Percentiles rank a stretch among this genome's conserved stretches.
Conservation (phyloP, 2,113 vertebrate genomes). For the Notothenia rossii region DNA sequence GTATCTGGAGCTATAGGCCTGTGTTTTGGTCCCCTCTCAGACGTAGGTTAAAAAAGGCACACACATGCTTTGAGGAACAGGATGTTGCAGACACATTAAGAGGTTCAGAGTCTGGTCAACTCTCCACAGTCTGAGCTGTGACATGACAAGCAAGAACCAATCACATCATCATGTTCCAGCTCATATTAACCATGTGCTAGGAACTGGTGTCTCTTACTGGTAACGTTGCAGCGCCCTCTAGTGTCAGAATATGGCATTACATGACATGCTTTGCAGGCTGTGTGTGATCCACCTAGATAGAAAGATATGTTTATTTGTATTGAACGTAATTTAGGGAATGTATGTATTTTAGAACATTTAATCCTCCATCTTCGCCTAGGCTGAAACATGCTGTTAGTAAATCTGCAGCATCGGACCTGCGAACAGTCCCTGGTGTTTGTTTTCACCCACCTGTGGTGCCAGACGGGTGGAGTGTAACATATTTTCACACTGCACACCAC, state of each 20-base stretch:
- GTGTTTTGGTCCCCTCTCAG: background rate
- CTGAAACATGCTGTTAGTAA: no score
- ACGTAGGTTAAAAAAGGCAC: background rate
- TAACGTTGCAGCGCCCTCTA: constrained; percentile 47
- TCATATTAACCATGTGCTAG: constrained; percentile 25
- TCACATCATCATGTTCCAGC: constrained; percentile 23
- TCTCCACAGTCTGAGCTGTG: constrained; percentile 28
- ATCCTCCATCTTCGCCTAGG: no score
- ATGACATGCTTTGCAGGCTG: background rate
- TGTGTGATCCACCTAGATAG: background rate
- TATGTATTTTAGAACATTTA: background rate
- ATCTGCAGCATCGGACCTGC: constrained; percentile 19
- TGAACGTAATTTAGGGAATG: background rate
- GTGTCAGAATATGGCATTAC: constrained; percentile 25
- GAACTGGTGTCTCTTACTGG: background rate
- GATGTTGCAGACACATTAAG: constrained; percentile 16
- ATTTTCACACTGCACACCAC: constrained; percentile 23
- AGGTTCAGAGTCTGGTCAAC: constrained; percentile 42
- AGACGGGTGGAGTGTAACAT: constrained; percentile 28
- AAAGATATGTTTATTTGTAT: background rate
- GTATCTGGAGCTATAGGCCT: background rate
- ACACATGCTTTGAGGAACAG: background rate
- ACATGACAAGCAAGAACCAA: constrained; percentile 41
- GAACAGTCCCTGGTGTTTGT: constrained; percentile 29
- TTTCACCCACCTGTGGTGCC: constrained; percentile 18